A percentile compares a stretch with the other conserved stretches of the same genome.
Conservation (phyloP, 2,888 invertebrate species). For the Escarpia spicata region DNA sequence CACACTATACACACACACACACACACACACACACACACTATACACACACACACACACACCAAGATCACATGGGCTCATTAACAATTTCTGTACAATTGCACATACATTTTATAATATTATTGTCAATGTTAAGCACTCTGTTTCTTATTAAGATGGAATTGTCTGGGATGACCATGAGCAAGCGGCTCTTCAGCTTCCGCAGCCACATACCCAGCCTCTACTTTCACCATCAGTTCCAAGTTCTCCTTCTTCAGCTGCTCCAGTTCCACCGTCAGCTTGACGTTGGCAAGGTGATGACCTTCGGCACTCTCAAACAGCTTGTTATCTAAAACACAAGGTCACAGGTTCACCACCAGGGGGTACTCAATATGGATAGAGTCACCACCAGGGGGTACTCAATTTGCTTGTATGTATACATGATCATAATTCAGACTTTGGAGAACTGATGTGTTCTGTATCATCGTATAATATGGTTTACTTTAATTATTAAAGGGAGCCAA, state of each 20-base stretch:
- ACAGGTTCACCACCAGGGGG: not conserved
- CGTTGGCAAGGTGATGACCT: conserved; percentile 82
- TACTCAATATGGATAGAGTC: not conserved
- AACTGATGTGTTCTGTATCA: too few relatives aligned
- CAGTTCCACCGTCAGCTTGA: conserved; percentile 85
- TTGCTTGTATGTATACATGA: not conserved
- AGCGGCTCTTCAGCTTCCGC: not conserved
- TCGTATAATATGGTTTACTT: too few relatives aligned
- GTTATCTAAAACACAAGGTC: conserved; percentile 75
- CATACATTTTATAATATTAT: too few relatives aligned
- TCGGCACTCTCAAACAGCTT: conserved; percentile 85
- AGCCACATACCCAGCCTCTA: conserved; percentile 49
- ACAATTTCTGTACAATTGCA: too few relatives aligned
- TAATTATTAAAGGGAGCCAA: too few relatives aligned
- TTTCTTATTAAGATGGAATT: too few relatives aligned
- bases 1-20: too few relatives aligned
- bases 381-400: not conserved
- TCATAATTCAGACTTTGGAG: not conserved
- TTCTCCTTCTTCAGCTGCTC: conserved; percentile 76
- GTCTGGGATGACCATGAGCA: too few relatives aligned
- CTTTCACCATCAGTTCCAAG: conserved; percentile 49
- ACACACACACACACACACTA: too few relatives aligned
- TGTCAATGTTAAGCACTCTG: too few relatives aligned
- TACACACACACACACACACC: too few relatives aligned
- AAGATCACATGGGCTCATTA: too few relatives aligned